A percentile compares a stretch with the other conserved stretches of the same genome.
phyloP scores from a whole-genome alignment of 1,140 invertebrate genomes.

The Stegodyphus mimosarum region DNA sequence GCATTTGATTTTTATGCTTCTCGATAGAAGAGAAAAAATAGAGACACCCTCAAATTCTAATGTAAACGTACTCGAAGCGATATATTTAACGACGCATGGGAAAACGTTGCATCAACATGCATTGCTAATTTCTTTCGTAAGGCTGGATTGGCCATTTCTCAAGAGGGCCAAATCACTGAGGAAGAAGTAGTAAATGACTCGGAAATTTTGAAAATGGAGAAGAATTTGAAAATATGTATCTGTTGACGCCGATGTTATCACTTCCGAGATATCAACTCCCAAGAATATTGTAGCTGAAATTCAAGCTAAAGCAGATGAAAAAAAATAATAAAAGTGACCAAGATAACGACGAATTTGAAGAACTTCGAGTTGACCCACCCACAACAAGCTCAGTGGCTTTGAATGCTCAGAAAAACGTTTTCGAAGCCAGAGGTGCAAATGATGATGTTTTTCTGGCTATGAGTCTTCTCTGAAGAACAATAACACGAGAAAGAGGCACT shows the following conservation, averaged over 20 bases:
- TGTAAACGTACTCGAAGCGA: slow-evolving; percentile 14
- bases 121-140: slow-evolving; percentile 4
- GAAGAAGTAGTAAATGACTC: background rate
- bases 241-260: too few relatives aligned
- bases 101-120: background rate
- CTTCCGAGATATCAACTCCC: too few relatives aligned
- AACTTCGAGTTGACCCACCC: too few relatives aligned
- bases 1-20: background rate
- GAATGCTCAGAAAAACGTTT: too few relatives aligned
- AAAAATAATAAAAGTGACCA: too few relatives aligned
- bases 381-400: too few relatives aligned
- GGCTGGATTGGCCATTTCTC: background rate
- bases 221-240: too few relatives aligned
- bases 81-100: background rate
- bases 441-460: background rate
- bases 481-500: background rate
- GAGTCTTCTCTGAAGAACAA: background rate
- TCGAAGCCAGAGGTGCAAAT: too few relatives aligned
- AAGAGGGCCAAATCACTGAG: background rate
- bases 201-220: too few relatives aligned
- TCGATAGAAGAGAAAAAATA: background rate
- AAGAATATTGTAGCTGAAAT: too few relatives aligned
- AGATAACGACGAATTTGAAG: too few relatives aligned
- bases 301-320: too few relatives aligned
- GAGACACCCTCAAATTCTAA: slow-evolving; percentile 3